These are phyloP conservation scores for Littorina saxatilis DNA, from an alignment of 1,140 invertebrate species.

Conservation along the genomic window DNA sequence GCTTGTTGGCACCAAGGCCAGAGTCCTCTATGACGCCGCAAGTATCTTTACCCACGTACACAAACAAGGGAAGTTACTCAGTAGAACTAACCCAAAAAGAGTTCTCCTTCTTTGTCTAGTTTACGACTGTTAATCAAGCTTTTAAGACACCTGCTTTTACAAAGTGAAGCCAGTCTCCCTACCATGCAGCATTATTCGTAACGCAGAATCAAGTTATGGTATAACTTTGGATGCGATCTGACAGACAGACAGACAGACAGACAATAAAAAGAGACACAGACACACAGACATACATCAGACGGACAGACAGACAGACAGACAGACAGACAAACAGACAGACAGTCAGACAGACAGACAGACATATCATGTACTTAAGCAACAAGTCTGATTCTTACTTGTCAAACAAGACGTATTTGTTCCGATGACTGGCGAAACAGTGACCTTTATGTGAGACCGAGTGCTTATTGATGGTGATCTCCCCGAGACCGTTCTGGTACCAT, in stretches of 20 bases:
- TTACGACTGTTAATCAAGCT: too few relatives aligned
- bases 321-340: not conserved
- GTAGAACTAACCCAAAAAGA: too few relatives aligned
- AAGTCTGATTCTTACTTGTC: conserved; percentile 41
- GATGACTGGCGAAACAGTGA: conserved; percentile 38
- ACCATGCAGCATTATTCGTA: too few relatives aligned
- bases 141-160: too few relatives aligned
- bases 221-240: too few relatives aligned
- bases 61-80: too few relatives aligned
- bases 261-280: not conserved
- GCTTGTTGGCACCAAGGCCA: too few relatives aligned
- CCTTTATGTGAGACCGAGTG: conserved; percentile 42
- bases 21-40: too few relatives aligned
- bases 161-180: too few relatives aligned
- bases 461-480: conserved; percentile 42
- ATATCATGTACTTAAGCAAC: not conserved
- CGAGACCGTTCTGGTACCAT: conserved; percentile 49
- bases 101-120: too few relatives aligned
- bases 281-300: not conserved
- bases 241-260: not conserved
- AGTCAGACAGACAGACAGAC: not conserved
- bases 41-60: too few relatives aligned
- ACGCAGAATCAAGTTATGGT: too few relatives aligned
- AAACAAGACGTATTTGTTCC: conserved; percentile 45
- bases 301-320: not conserved